These are phyloP conservation scores for Tinamus major DNA, from an alignment of 2,797 vertebrate species.

Conservation along the genomic window DNA sequence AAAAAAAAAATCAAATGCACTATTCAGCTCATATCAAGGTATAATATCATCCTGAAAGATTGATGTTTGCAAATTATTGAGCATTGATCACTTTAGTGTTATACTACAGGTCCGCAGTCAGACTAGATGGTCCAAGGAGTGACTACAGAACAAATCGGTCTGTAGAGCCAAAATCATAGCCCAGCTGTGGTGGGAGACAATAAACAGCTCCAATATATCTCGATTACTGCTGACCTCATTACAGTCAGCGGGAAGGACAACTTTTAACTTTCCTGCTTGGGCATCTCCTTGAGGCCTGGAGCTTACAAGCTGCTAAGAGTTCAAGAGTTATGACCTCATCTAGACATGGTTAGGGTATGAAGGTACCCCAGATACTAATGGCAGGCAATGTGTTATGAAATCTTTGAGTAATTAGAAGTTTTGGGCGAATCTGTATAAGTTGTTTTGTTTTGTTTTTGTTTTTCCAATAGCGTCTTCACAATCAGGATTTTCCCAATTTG, in stretches of 20 bases:
- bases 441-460: too few species aligned
- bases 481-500: background rate
- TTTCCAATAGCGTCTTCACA: background rate
- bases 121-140: background rate
- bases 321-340: background rate
- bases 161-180: background rate
- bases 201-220: background rate
- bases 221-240: background rate
- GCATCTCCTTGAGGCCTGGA: background rate
- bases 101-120: background rate
- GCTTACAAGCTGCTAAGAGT: background rate
- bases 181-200: background rate
- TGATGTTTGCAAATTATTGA: slow-evolving; percentile 41
- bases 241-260: background rate
- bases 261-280: background rate
- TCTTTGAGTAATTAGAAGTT: background rate
- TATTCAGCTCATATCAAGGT: background rate
- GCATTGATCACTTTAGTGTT: background rate
- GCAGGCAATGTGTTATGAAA: background rate
- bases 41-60: background rate
- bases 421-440: background rate
- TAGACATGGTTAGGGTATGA: background rate
- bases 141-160: background rate
- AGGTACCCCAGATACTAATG: background rate
- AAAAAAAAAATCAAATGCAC: background rate